phyloP scores from a whole-genome alignment of 2,797 vertebrate genomes.

The Leptoclinus maculatus region DNA sequence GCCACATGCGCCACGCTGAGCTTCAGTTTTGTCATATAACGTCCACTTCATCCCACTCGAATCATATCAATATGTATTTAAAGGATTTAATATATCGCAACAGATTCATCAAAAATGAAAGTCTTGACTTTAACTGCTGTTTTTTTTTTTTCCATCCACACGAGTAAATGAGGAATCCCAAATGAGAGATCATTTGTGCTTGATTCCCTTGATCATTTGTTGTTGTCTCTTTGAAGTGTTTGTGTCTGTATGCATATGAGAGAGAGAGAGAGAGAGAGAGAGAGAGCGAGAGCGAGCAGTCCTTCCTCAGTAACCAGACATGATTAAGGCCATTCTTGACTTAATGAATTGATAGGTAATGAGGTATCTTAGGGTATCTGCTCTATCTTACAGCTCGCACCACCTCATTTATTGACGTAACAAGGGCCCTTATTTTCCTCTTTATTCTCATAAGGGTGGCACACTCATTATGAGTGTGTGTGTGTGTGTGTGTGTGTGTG shows the following conservation, averaged over 20 bases:
- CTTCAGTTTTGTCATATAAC: constrained; percentile 16
- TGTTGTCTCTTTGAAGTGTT: constrained; percentile 60
- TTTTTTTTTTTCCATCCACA: constrained; percentile 12
- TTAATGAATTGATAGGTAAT: constrained; percentile 74
- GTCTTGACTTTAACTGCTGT: constrained; percentile 48
- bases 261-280: neutral
- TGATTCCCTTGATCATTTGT: constrained; percentile 71
- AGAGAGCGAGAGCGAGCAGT: constrained; percentile 4
- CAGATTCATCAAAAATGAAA: constrained; percentile 49
- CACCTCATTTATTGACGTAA: constrained; percentile 56
- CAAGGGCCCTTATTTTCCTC: constrained; percentile 31
- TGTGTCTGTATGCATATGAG: constrained; percentile 23
- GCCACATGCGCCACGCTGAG: constrained; percentile 20
- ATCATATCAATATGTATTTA: constrained; percentile 33
- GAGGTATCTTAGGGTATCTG: constrained; percentile 61
- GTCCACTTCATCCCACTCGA: constrained; percentile 21
- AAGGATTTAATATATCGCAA: neutral
- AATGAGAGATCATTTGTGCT: constrained; percentile 57
- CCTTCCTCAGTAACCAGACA: constrained; percentile 58
- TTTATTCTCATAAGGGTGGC: constrained; percentile 43
- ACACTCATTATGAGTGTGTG: constrained; percentile 25
- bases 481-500: constrained; percentile 8
- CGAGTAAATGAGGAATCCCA: constrained; percentile 44
- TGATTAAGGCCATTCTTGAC: constrained; percentile 71
- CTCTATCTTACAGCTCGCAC: constrained; percentile 59